Conservation (phyloP, 2,797 vertebrate genomes). For the Gymnoscopelus microlampas region DNA sequence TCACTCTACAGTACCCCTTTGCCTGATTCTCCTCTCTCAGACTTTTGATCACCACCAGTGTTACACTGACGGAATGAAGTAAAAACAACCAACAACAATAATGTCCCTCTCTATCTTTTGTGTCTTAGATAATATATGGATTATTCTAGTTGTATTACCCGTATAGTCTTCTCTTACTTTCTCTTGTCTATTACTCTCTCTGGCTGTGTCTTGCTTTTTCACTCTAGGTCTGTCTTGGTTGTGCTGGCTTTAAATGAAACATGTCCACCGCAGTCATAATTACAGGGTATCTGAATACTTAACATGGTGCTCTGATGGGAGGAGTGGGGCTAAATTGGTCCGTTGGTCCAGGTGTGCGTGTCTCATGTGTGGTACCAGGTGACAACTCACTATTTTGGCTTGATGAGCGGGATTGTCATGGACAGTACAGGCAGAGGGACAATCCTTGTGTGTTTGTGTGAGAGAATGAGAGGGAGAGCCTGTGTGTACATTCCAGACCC, state of each 20-base stretch:
- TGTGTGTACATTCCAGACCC: neutral
- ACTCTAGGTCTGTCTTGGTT: neutral
- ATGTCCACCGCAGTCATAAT: constrained; percentile 49
- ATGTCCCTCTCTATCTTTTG: neutral
- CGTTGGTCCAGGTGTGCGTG: constrained; percentile 35
- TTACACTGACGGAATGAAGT: neutral
- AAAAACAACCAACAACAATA: neutral
- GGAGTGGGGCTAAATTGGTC: constrained; percentile 46
- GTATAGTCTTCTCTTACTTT: constrained; percentile 31
- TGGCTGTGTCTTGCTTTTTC: constrained; percentile 28
- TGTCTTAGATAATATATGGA: neutral
- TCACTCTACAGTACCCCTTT: too few relatives aligned
- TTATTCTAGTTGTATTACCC: neutral
- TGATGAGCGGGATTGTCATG: too few relatives aligned
- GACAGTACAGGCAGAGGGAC: too few relatives aligned
- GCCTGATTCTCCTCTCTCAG: too few relatives aligned
- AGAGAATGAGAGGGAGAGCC: too few relatives aligned
- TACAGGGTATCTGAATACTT: constrained; percentile 52
- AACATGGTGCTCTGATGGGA: constrained; percentile 32
- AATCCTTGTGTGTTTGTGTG: too few relatives aligned
- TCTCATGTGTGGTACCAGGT: neutral
- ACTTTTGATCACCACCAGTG: too few relatives aligned
- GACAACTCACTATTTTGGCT: too few relatives aligned
- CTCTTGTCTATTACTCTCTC: constrained; percentile 19
- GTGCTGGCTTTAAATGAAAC: constrained; percentile 53